These are phyloP conservation scores for Cyanistes caeruleus DNA, from an alignment of 2,113 vertebrate species.

Conservation along the genomic window DNA sequence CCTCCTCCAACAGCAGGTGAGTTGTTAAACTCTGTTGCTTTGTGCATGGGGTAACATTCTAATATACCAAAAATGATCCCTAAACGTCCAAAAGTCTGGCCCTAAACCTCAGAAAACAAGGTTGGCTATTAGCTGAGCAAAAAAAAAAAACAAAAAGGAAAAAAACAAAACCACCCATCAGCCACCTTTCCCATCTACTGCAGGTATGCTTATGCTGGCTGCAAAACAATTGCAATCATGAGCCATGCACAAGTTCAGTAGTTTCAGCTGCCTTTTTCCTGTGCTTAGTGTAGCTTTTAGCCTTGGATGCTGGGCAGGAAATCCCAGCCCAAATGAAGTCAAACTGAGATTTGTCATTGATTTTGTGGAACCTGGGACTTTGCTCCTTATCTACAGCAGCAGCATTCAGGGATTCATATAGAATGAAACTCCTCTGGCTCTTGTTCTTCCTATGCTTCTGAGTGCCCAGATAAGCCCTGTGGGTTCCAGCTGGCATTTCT, in stretches of 20 bases:
- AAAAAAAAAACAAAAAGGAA: neutral
- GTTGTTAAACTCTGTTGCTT: neutral
- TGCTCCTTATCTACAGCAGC: conserved; percentile 25
- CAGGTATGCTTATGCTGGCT: neutral
- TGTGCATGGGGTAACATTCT: neutral
- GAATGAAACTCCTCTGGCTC: conserved; percentile 61
- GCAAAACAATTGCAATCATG: neutral
- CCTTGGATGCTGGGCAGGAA: conserved; percentile 44
- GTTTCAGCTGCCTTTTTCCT: conserved; percentile 39
- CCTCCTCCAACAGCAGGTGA: accelerated
- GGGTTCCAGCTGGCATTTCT: conserved; percentile 59
- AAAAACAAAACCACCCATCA: neutral
- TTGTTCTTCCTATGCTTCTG: neutral
- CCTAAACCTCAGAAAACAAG: neutral
- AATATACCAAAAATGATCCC: neutral
- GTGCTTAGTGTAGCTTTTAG: neutral
- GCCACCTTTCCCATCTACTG: neutral
- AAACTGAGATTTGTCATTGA: conserved; percentile 53
- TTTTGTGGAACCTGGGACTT: conserved; percentile 36
- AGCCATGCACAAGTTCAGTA: neutral
- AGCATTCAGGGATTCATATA: conserved; percentile 52
- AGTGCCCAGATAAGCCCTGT: conserved; percentile 51
- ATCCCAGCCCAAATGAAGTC: conserved; percentile 65
- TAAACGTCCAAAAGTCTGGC: neutral
- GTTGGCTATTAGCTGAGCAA: neutral